A percentile compares a stretch with the other conserved stretches of the same genome.
These are phyloP conservation scores for Drosophila saltans DNA, from an alignment of 1,140 invertebrate species.

Conservation along the genomic window DNA sequence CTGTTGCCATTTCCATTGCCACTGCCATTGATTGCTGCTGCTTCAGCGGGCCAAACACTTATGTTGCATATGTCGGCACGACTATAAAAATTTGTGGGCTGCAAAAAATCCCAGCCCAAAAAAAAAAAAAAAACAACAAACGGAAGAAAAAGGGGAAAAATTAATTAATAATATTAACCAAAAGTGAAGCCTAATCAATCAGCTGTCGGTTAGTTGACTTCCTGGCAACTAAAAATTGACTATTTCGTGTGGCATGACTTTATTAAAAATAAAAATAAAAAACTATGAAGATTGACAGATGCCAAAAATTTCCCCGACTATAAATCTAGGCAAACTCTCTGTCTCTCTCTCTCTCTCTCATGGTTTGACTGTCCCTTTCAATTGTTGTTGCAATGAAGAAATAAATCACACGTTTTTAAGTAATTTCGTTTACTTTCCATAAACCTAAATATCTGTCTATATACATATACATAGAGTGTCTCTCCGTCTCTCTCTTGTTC, in stretches of 20 bases:
- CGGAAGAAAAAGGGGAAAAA: neutral
- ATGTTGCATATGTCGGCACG: constrained; percentile 76
- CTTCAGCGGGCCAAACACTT: constrained; percentile 57
- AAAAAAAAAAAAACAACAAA: neutral
- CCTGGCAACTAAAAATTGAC: constrained; percentile 6
- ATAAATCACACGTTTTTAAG: constrained; percentile 78
- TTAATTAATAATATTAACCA: constrained; percentile 18
- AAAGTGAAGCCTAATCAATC: constrained; percentile 6
- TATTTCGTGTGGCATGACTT: neutral
- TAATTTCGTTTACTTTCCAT: constrained; percentile 74
- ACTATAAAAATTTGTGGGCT: constrained; percentile 59
- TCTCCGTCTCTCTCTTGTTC: constrained; percentile 43
- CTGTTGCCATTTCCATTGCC: constrained; percentile 19
- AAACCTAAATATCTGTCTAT: neutral
- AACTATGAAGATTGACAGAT: constrained; percentile 12
- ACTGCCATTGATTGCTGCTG: constrained; percentile 26
- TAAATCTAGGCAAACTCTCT: constrained; percentile 6
- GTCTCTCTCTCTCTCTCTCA: no score
- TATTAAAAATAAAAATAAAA: neutral
- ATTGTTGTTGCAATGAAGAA: constrained; percentile 71
- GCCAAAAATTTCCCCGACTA: constrained; percentile 13
- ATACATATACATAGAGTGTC: constrained; percentile 20
- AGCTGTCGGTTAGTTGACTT: constrained; percentile 7
- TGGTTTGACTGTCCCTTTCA: constrained; percentile 50
- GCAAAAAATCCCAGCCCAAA: neutral